A percentile compares a stretch with the other conserved stretches of the same genome.
These are phyloP conservation scores for Pitta sordida DNA, from an alignment of 2,113 vertebrate species.

Conservation along the genomic window DNA sequence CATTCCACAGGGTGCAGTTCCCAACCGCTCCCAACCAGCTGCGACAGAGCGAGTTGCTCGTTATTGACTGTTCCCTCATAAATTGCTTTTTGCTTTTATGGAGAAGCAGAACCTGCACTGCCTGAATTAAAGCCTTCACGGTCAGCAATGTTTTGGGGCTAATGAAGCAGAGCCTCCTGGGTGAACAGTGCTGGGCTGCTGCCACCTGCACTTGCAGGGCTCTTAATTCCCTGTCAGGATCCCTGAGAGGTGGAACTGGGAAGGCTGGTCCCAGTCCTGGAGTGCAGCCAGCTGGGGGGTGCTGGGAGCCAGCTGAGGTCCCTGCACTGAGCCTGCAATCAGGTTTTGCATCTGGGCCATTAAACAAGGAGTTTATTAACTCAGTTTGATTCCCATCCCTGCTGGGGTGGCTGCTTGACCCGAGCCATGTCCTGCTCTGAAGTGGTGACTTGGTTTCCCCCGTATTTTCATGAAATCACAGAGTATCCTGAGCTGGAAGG, in stretches of 20 bases:
- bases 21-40: not conserved
- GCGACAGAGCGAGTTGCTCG: not conserved
- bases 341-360: not conserved
- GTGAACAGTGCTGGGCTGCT: not conserved
- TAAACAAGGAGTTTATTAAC: not conserved
- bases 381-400: not conserved
- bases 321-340: not conserved
- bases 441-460: not conserved
- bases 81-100: not conserved
- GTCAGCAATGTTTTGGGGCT: not conserved
- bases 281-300: not conserved
- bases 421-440: not conserved
- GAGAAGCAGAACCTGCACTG: slow-evolving; percentile 1
- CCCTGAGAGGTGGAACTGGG: not conserved
- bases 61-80: not conserved
- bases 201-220: not conserved
- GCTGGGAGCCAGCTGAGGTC: not conserved
- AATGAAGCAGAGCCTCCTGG: not conserved
- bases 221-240: not conserved
- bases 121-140: not conserved
- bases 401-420: accelerated
- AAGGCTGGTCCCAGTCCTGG: not conserved
- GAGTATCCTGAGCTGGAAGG: not conserved
- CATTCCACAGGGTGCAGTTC: not conserved
- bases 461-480: not conserved